These are phyloP conservation scores for Ceyx erithaca DNA, from an alignment of 2,797 vertebrate species.

Conservation along the genomic window DNA sequence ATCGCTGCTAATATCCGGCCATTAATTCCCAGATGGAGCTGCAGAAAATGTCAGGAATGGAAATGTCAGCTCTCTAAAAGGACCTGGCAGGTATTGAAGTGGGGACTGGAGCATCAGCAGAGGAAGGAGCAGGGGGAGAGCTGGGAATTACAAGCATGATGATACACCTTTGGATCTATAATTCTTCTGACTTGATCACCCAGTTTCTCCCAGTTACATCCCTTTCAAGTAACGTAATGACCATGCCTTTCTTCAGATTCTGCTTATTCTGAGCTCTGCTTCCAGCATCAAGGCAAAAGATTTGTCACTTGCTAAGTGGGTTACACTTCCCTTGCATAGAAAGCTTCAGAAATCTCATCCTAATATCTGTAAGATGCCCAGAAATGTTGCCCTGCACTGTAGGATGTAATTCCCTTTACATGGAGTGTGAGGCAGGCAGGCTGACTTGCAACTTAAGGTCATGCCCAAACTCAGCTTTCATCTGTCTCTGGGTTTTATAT, in stretches of 20 bases:
- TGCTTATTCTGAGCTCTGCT: background rate
- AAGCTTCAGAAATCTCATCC: background rate
- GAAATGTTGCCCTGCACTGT: background rate
- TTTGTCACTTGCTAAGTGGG: background rate
- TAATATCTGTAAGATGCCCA: background rate
- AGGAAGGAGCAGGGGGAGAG: slow-evolving; percentile 41
- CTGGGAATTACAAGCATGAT: slow-evolving; percentile 35
- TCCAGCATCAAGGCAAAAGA: background rate
- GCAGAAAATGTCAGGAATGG: slow-evolving; percentile 76
- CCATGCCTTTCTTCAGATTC: background rate
- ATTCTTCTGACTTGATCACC: slow-evolving; percentile 20
- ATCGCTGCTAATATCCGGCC: slow-evolving; percentile 75
- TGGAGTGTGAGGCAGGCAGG: background rate
- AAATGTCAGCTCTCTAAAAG: slow-evolving; percentile 76
- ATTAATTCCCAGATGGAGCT: slow-evolving; percentile 77
- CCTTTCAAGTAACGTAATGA: background rate
- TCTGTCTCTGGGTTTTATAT: background rate
- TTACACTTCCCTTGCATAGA: background rate
- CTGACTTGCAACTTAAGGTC: background rate
- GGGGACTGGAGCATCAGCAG: slow-evolving; percentile 53
- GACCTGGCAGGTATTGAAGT: slow-evolving; percentile 73
- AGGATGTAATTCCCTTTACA: background rate
- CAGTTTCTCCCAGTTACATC: background rate
- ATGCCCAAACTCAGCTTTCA: background rate
- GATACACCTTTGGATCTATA: slow-evolving; percentile 12